Percentiles rank a stretch among this genome's conserved stretches.
Evolutionary conservation across 2,888 invertebrate species (phyloP).

Genomic region (Pollenia griseotomentosa): DNA sequence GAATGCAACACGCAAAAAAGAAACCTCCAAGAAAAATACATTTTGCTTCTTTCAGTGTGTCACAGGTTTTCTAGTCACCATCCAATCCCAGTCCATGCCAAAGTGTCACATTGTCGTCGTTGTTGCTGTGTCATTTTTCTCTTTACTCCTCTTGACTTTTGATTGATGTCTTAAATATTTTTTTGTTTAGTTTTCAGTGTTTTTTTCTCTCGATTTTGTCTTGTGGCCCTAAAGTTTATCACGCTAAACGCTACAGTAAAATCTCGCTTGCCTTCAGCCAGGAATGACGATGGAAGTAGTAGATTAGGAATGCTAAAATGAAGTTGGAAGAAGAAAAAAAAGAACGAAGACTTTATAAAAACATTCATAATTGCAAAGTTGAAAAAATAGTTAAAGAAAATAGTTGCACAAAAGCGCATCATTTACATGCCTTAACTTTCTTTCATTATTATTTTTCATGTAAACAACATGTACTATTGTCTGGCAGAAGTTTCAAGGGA

Average conservation of each 20-base stretch:
- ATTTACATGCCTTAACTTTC: conserved; percentile 68
- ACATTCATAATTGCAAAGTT: conserved; percentile 49
- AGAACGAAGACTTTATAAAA: conserved; percentile 21
- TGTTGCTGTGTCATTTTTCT: conserved; percentile 14
- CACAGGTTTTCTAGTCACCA: not conserved
- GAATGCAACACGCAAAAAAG: not conserved
- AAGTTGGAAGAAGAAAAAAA: not conserved
- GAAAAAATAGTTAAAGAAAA: conserved; percentile 49
- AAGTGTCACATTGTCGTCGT: conserved; percentile 38
- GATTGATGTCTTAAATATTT: conserved; percentile 41
- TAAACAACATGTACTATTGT: conserved; percentile 34
- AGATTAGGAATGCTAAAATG: conserved; percentile 24
- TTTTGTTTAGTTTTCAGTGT: conserved; percentile 23
- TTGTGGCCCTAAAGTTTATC: conserved; percentile 31
- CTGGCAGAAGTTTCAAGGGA: not conserved
- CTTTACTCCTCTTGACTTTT: conserved; percentile 1
- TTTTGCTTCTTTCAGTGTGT: conserved; percentile 21
- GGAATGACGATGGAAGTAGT: conserved; percentile 30
- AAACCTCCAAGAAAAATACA: not conserved
- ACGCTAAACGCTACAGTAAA: conserved; percentile 34
- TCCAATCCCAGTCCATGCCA: not conserved
- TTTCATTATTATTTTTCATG: conserved; percentile 49
- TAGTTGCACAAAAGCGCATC: conserved; percentile 61
- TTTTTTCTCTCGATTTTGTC: not conserved
- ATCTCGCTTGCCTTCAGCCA: conserved; percentile 50